Conservation (phyloP, 2,888 invertebrate species). For the Sinopyrophorus schimmeli region DNA sequence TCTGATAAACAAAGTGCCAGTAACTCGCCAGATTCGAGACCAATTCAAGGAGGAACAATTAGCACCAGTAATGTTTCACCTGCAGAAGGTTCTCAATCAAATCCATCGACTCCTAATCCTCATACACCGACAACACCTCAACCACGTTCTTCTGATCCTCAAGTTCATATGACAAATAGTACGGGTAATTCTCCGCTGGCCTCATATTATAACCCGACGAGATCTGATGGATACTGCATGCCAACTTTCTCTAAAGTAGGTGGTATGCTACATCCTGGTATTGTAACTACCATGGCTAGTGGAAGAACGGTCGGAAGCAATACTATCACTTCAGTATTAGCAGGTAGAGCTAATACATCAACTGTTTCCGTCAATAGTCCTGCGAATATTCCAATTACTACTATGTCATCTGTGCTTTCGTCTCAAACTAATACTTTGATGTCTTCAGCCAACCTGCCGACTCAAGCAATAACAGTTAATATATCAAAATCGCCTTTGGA, state of each 20-base stretch:
- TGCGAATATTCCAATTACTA: conserved; percentile 51
- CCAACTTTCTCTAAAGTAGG: conserved; percentile 5
- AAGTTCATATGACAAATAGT: conserved; percentile 21
- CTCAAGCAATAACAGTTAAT: conserved; percentile 49
- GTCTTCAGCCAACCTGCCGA: conserved; percentile 56
- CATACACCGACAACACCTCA: conserved; percentile 55
- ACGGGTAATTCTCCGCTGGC: conserved; percentile 8
- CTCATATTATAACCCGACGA: conserved; percentile 14
- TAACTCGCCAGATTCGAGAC: conserved; percentile 65
- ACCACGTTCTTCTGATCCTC: conserved; percentile 51
- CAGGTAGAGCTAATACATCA: conserved; percentile 74
- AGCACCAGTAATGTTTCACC: conserved; percentile 82
- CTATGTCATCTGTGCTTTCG: conserved; percentile 53
- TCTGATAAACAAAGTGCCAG: conserved; percentile 58
- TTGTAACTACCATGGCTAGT: conserved; percentile 69
- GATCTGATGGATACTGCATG: conserved; percentile 13
- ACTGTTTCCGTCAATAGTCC: conserved; percentile 72
- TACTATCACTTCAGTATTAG: conserved; percentile 79
- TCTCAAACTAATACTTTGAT: conserved; percentile 56
- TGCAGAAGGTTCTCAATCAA: conserved; percentile 67
- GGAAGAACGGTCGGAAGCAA: conserved; percentile 78
- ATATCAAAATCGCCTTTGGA: conserved; percentile 69
- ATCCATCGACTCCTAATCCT: conserved; percentile 60
- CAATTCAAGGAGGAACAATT: conserved; percentile 82
- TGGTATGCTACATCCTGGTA: conserved; percentile 43